A percentile compares a stretch with the other conserved stretches of the same genome.
Evolutionary conservation across 2,113 vertebrate genomes (phyloP).

Genomic region (Oxyruncus cristatus): DNA sequence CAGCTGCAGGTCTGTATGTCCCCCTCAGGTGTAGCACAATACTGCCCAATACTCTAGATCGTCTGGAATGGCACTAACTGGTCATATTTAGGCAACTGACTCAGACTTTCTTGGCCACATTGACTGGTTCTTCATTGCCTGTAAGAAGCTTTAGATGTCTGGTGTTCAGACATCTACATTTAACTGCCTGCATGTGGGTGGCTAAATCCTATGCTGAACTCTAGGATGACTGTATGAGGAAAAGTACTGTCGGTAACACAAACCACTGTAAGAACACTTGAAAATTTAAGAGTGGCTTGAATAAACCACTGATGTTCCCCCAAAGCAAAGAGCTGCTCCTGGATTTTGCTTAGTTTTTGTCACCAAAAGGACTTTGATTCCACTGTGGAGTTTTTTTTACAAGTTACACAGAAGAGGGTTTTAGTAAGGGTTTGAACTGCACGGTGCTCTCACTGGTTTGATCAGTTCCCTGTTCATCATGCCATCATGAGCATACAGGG

Average conservation of each 20-base stretch:
- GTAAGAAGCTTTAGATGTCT: not conserved
- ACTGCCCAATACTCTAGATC: not conserved
- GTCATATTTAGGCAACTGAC: not conserved
- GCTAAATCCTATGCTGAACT: not conserved
- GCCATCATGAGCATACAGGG: not conserved
- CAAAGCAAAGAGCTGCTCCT: not conserved
- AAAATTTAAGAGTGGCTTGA: not conserved
- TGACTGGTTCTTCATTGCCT: not conserved
- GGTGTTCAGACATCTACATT: not conserved
- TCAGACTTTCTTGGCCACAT: not conserved
- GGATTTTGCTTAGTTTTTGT: not conserved
- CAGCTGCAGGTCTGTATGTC: not conserved
- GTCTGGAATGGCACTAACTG: not conserved
- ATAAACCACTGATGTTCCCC: not conserved
- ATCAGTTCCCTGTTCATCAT: not conserved
- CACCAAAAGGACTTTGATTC: not conserved
- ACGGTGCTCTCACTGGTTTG: not conserved
- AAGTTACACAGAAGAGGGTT: not conserved
- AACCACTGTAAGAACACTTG: not conserved
- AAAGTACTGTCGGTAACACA: not conserved
- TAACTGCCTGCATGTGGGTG: not conserved
- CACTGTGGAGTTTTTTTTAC: not conserved
- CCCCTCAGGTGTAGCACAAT: accelerated
- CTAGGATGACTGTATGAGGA: not conserved
- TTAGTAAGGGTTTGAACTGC: not conserved